Evolutionary conservation across 2,888 invertebrate genomes (phyloP).

Genomic region (Bimastos eiseni): DNA sequence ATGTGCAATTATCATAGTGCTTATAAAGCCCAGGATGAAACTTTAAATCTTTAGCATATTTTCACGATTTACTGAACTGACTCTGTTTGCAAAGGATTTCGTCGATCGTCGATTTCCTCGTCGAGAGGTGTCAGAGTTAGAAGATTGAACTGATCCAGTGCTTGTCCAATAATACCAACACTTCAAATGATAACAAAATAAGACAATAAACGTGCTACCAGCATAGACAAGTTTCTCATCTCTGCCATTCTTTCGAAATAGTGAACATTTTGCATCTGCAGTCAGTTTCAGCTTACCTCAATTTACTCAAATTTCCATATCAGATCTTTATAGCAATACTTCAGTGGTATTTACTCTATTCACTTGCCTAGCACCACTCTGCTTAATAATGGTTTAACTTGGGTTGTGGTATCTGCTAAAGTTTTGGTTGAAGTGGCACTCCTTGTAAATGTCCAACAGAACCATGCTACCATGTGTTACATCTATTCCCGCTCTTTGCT

Average conservation of each 20-base stretch:
- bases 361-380: background rate
- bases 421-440: background rate
- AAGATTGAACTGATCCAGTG: constrained; percentile 52
- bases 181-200: constrained; percentile 41
- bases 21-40: background rate
- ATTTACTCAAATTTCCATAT: background rate
- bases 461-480: background rate
- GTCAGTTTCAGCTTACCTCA: background rate
- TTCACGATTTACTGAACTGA: constrained; percentile 27
- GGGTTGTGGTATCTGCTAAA: background rate
- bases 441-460: background rate
- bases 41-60: background rate
- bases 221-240: background rate
- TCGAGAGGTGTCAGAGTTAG: constrained; percentile 54
- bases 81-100: constrained; percentile 32
- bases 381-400: background rate
- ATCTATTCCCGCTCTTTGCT: background rate
- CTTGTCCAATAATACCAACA: constrained; percentile 57
- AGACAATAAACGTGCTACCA: background rate
- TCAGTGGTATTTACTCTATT: background rate
- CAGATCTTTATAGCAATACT: background rate
- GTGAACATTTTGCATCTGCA: background rate
- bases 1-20: no score
- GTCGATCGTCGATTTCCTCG: constrained; percentile 41
- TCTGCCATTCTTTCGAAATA: background rate